A percentile compares a stretch with the other conserved stretches of the same genome.
These are phyloP conservation scores for Brachyrhaphis roseni DNA, from an alignment of 2,797 vertebrate species.

Conservation along the genomic window DNA sequence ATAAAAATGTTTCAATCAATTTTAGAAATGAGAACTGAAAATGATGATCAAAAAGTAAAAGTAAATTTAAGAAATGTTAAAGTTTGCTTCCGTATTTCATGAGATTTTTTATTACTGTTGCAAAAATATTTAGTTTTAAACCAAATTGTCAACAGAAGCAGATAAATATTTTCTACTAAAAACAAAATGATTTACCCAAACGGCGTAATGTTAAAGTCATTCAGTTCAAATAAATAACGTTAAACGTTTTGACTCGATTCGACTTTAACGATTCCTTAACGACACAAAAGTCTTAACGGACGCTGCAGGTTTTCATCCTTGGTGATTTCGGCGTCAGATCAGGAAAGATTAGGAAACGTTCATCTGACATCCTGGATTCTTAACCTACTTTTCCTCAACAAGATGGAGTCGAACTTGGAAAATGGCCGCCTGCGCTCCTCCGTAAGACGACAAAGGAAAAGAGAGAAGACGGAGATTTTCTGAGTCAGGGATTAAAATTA, in stretches of 20 bases:
- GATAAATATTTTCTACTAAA: neutral
- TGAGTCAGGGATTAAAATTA: slow-evolving; percentile 56
- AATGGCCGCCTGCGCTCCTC: slow-evolving; percentile 73
- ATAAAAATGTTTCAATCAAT: neutral
- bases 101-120: neutral
- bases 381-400: slow-evolving; percentile 69
- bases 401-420: slow-evolving; percentile 82
- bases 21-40: neutral
- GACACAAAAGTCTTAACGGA: neutral
- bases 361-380: slow-evolving; percentile 38
- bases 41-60: neutral
- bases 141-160: neutral
- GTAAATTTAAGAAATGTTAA: neutral
- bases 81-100: neutral
- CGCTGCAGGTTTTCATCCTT: neutral
- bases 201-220: neutral
- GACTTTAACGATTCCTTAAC: neutral
- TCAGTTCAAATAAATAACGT: neutral
- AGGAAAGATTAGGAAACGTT: slow-evolving; percentile 43
- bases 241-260: neutral
- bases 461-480: slow-evolving; percentile 21
- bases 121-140: neutral
- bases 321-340: slow-evolving; percentile 4
- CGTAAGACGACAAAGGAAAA: slow-evolving; percentile 34
- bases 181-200: neutral